A percentile compares a stretch with the other conserved stretches of the same genome.
phyloP scores from a whole-genome alignment of 2,113 vertebrate genomes.

The Edolisoma coerulescens region DNA sequence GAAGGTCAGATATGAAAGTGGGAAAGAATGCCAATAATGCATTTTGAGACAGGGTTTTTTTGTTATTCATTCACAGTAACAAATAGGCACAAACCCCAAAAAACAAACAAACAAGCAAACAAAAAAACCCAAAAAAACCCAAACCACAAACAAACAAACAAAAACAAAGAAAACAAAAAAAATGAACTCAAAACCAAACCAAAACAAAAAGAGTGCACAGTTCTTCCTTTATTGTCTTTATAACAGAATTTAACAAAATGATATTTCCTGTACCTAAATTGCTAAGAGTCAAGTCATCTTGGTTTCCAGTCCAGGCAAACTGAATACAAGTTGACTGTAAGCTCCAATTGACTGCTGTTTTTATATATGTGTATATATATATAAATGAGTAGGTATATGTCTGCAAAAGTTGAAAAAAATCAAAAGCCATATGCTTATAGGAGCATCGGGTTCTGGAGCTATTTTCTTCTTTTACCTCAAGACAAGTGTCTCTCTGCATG shows the following conservation, averaged over 20 bases:
- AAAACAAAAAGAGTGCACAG: rapidly evolving
- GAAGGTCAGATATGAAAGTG: not conserved
- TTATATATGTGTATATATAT: not conserved
- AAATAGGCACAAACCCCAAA: not conserved
- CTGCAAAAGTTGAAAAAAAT: not conserved
- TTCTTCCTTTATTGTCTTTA: not conserved
- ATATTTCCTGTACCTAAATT: not conserved
- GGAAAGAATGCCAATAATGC: not conserved
- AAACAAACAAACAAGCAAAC: not conserved
- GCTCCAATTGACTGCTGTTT: not conserved
- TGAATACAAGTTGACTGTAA: not conserved
- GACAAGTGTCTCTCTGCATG: not conserved
- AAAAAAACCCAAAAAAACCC: no score
- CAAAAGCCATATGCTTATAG: not conserved
- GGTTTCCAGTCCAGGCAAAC: not conserved
- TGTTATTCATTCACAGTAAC: not conserved
- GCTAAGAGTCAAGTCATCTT: not conserved
- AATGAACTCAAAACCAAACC: no score
- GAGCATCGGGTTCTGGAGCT: not conserved
- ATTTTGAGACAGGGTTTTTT: not conserved
- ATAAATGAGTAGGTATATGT: not conserved
- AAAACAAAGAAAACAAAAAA: not conserved
- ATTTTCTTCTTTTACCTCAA: not conserved
- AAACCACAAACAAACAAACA: not conserved
- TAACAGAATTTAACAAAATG: not conserved